Evolutionary conservation across 2,113 vertebrate genomes (phyloP), one percentile per base, ranked within the genome.

Genomic region (Malurus melanocephalus): DNA sequence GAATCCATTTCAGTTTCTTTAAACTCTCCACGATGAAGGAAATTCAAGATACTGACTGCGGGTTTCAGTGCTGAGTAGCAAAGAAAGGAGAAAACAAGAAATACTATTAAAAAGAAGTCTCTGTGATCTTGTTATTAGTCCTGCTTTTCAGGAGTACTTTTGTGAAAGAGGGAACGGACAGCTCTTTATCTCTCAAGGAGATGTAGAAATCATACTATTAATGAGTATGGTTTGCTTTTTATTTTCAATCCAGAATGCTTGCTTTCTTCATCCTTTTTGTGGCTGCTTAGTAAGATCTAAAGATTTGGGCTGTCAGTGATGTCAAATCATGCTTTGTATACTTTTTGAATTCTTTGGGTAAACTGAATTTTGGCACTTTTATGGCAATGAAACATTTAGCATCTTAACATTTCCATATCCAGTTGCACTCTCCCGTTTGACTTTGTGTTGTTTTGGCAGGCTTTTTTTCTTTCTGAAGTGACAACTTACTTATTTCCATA

Each of bases 1-100:
- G 90, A 93, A 91, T 96, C 87, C 94, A 82, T 96, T 94, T 94
- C 94, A 68, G 60, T 93, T 93, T 90, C 56, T 76, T 80, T 81
- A 89, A 80, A 92, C 83, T 92, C 76, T 71, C 53, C 60, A 42
- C 53, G 22, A 28, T 56, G 51, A 86, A 93, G 62, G 33, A 38
- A 78, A 93, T 91, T 76, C 52, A 81, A 18, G 57, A 65, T 69
- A 4, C 32, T 92, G 67, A 32, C 65, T 85, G 23, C 1, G 3
- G 91, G 71, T 92, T 90, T 87, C 35, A 92, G 61, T 65, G 19
- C 46, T 93, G 78, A 86, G 12, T 11, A 66, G 49, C 42, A 62
- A 64, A 88, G 61, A 66, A 73, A 80, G 62, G 68, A 80, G 77
- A 82, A 87, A 80, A 45, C 27, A 62, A 66, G 69, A 92, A 82